These are phyloP conservation scores for Coracias cyanogaster DNA, from an alignment of 2,797 vertebrate species.

Conservation along the genomic window DNA sequence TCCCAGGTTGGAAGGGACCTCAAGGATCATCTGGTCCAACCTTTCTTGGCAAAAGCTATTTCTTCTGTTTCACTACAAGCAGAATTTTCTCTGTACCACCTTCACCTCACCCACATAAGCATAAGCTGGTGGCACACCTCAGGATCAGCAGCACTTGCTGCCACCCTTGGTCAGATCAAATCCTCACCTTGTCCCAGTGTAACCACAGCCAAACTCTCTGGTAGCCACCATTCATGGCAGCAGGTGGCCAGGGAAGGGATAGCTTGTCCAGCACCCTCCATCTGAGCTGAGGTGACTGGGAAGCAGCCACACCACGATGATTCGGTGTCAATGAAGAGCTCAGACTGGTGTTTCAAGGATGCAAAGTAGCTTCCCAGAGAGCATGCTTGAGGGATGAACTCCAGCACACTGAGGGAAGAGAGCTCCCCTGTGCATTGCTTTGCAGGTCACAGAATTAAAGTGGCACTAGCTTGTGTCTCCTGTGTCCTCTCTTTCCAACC, in stretches of 20 bases:
- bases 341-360: background rate
- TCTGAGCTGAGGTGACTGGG: background rate
- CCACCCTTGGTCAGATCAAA: background rate
- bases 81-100: background rate
- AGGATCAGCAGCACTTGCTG: background rate
- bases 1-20: no score
- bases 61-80: background rate
- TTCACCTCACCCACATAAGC: background rate
- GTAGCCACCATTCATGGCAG: background rate
- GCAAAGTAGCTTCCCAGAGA: background rate
- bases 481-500: background rate
- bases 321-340: background rate
- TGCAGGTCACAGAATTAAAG: slow-evolving; percentile 4
- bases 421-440: background rate
- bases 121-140: background rate
- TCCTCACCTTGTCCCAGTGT: background rate
- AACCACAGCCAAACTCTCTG: background rate
- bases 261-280: background rate
- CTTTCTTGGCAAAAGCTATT: no score
- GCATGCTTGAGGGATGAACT: background rate
- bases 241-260: background rate
- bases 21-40: no score
- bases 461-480: background rate
- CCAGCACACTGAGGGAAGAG: background rate
- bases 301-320: background rate